A percentile compares a stretch with the other conserved stretches of the same genome.
These are phyloP conservation scores for Triops longicaudatus DNA, from an alignment of 1,140 invertebrate species.

Conservation along the genomic window DNA sequence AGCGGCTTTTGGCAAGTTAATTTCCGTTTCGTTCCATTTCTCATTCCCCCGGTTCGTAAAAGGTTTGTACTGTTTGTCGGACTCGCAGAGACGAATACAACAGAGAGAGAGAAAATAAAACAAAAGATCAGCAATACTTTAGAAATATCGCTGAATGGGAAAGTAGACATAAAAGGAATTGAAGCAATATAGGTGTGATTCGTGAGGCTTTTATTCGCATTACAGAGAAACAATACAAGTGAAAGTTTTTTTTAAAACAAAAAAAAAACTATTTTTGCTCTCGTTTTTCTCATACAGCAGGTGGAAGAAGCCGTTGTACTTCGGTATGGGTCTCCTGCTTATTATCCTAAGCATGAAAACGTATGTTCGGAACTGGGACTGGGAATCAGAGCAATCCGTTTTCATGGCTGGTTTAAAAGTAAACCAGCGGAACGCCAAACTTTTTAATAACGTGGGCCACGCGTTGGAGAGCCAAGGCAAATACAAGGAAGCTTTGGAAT, in stretches of 20 bases:
- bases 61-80: background rate
- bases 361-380: constrained; percentile 77
- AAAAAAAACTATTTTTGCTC: background rate
- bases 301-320: constrained; percentile 52
- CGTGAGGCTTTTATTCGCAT: constrained; percentile 22
- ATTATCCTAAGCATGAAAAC: constrained; percentile 71
- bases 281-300: constrained; percentile 34
- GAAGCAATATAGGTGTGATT: background rate
- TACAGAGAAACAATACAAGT: background rate
- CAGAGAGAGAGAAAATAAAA: background rate
- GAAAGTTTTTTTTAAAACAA: constrained; percentile 4
- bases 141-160: background rate
- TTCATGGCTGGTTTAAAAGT: constrained; percentile 86
- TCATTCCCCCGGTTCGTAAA: background rate
- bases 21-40: constrained; percentile 1
- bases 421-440: constrained; percentile 84
- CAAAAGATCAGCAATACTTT: background rate
- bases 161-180: background rate
- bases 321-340: constrained; percentile 56
- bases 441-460: constrained; percentile 95
- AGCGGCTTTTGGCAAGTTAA: constrained; percentile 4
- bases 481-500: constrained; percentile 76
- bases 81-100: background rate
- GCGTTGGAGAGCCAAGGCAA: constrained; percentile 77
- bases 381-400: constrained; percentile 84